phyloP scores from a whole-genome alignment of 1,140 invertebrate species.

The Frieseomelitta varia region DNA sequence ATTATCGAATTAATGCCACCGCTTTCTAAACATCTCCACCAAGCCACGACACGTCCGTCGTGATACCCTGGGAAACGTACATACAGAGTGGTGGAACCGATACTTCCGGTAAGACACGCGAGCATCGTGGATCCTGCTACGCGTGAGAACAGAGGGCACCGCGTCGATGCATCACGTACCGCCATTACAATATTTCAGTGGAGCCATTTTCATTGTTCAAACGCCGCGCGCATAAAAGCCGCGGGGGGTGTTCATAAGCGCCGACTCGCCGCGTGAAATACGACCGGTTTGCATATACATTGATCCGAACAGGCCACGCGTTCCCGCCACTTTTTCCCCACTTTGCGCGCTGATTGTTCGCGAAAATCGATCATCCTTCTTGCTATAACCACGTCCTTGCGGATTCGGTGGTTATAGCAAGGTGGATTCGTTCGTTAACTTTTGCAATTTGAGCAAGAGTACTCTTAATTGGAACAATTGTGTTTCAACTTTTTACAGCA shows the following conservation, averaged over 20 bases:
- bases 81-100: not conserved
- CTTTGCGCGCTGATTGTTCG: not conserved
- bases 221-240: constrained; percentile 57
- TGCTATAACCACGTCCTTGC: not conserved
- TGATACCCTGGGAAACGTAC: not conserved
- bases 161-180: constrained; percentile 51
- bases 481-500: no score
- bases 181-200: constrained; percentile 64
- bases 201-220: constrained; percentile 60
- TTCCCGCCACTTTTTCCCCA: constrained; percentile 17
- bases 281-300: constrained; percentile 49
- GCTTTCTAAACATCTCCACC: not conserved
- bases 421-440: not conserved
- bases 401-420: no score
- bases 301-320: constrained; percentile 17
- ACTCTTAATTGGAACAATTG: not conserved
- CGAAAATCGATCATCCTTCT: constrained; percentile 17
- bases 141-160: constrained; percentile 46
- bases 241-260: constrained; percentile 57
- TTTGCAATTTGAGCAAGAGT: not conserved
- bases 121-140: constrained; percentile 36
- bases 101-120: constrained; percentile 44
- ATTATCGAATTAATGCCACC: constrained; percentile 14
- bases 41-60: not conserved
- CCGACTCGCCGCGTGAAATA: constrained; percentile 58